phyloP scores from a whole-genome alignment of 2,113 vertebrate species.

The Tiliqua scincoides region DNA sequence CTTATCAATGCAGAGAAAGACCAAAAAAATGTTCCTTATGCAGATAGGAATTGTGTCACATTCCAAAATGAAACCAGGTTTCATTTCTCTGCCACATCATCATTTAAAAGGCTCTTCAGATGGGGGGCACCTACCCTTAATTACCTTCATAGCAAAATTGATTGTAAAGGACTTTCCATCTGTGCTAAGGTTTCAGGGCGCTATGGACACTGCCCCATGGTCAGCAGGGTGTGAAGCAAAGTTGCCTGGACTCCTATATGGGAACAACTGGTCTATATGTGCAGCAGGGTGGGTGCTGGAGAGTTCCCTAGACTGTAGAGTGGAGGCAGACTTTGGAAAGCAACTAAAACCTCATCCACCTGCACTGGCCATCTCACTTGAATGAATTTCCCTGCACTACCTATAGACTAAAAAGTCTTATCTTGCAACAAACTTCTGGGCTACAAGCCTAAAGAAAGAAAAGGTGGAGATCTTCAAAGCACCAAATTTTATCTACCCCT shows the following conservation, averaged over 20 bases:
- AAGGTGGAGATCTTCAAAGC: neutral
- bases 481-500: neutral
- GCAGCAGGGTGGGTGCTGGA: neutral
- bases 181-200: too few species aligned
- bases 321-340: too few species aligned
- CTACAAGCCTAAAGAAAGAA: neutral
- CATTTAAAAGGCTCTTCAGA: too few species aligned
- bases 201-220: too few species aligned
- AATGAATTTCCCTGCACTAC: too few species aligned
- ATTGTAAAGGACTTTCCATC: too few species aligned
- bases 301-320: neutral
- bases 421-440: neutral
- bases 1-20: too few species aligned
- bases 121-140: too few species aligned
- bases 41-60: neutral
- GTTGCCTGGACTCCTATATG: too few species aligned
- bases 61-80: neutral
- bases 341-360: neutral
- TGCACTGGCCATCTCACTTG: neutral
- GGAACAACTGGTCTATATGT: neutral
- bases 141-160: too few species aligned
- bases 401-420: neutral
- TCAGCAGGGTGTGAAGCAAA: too few species aligned
- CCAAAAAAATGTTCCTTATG: too few species aligned
- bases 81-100: neutral